These are phyloP conservation scores for Drosophila algonquin DNA, from an alignment of 2,888 invertebrate genomes.

Conservation along the genomic window DNA sequence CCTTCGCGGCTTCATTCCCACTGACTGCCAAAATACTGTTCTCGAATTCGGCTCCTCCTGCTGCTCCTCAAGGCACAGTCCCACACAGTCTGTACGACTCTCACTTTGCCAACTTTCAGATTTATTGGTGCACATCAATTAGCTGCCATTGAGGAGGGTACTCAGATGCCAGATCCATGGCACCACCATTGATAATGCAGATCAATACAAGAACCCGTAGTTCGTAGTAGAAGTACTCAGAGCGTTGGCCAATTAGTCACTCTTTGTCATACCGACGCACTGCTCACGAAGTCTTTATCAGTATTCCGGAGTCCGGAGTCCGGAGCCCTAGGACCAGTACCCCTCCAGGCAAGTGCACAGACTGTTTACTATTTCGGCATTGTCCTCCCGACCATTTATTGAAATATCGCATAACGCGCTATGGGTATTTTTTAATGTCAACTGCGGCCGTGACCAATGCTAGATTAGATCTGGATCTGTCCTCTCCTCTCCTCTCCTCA, in stretches of 20 bases:
- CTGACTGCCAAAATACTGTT: slow-evolving; percentile 33
- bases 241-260: slow-evolving; percentile 67
- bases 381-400: slow-evolving; percentile 69
- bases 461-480: slow-evolving; percentile 45
- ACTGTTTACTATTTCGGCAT: slow-evolving; percentile 71
- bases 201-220: slow-evolving; percentile 52
- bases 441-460: slow-evolving; percentile 18
- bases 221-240: slow-evolving; percentile 15
- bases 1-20: slow-evolving; percentile 19
- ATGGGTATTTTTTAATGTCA: slow-evolving; percentile 74
- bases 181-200: slow-evolving; percentile 73
- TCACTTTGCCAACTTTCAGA: slow-evolving; percentile 48
- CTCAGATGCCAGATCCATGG: slow-evolving; percentile 34
- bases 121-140: slow-evolving; percentile 74
- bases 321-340: neutral
- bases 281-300: slow-evolving; percentile 63
- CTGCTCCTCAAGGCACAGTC: slow-evolving; percentile 6
- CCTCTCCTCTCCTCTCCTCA: neutral
- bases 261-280: slow-evolving; percentile 47
- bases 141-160: slow-evolving; percentile 46
- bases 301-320: neutral
- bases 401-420: slow-evolving; percentile 67
- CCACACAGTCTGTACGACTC: slow-evolving; percentile 31
- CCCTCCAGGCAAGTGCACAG: slow-evolving; percentile 11
- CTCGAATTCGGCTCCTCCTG: neutral